phyloP scores from a whole-genome alignment of 2,888 invertebrate species.

The Aquatica leii region DNA sequence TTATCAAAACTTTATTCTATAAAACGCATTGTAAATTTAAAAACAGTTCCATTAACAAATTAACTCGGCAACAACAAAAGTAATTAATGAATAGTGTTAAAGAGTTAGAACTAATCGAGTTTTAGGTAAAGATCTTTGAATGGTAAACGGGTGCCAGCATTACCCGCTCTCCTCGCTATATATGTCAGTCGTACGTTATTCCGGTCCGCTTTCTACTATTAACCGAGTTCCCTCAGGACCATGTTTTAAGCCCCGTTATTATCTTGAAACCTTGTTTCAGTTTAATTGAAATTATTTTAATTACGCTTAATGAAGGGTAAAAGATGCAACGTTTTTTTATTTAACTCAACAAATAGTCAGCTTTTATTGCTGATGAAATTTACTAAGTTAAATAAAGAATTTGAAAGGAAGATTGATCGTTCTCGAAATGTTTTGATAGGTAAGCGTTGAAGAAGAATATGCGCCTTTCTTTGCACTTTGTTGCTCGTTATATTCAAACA shows the following conservation, averaged over 20 bases:
- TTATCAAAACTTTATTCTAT: too few relatives aligned
- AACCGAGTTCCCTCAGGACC: conserved; percentile 38
- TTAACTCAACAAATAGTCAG: conserved; percentile 36
- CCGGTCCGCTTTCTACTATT: conserved; percentile 36
- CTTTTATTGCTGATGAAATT: conserved; percentile 35
- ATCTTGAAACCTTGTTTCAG: conserved; percentile 42
- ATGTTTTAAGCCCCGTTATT: conserved; percentile 42
- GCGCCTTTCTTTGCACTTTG: too few relatives aligned
- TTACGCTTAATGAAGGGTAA: conserved; percentile 46
- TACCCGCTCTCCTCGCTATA: conserved; percentile 18
- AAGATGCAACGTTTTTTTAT: conserved; percentile 42
- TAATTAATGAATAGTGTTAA: conserved; percentile 25
- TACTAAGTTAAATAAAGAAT: background rate
- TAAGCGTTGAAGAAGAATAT: too few relatives aligned
- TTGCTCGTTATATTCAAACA: too few relatives aligned
- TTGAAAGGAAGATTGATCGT: too few relatives aligned
- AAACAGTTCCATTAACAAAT: conserved; percentile 32
- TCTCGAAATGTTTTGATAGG: too few relatives aligned
- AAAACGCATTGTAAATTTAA: too few relatives aligned
- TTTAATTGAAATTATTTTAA: conserved; percentile 46
- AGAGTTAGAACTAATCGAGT: conserved; percentile 32
- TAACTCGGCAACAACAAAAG: conserved; percentile 7
- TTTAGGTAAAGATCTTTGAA: conserved; percentile 32
- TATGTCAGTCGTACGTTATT: conserved; percentile 35
- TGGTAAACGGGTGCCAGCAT: conserved; percentile 28